Evolutionary conservation across 2,888 invertebrate genomes (phyloP).

Genomic region (Chrysolina oricalcia): DNA sequence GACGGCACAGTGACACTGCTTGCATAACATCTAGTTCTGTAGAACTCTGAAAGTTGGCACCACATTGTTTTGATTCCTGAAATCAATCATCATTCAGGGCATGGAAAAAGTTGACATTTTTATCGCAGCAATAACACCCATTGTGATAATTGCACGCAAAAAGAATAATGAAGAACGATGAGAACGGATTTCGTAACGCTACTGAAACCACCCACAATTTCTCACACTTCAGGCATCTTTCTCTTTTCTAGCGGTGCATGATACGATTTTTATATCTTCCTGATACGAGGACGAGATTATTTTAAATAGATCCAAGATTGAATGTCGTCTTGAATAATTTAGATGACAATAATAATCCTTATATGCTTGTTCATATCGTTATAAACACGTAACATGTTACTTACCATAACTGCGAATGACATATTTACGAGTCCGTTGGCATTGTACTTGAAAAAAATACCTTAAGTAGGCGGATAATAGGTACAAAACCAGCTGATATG

Average conservation of each 20-base stretch:
- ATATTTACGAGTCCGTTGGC: slow-evolving; percentile 35
- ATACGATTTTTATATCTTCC: not conserved
- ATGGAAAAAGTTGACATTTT: not conserved
- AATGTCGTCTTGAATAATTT: slow-evolving; percentile 14
- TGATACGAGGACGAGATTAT: not conserved
- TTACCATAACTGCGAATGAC: slow-evolving; percentile 18
- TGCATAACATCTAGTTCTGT: not conserved
- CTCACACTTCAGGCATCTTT: not conserved
- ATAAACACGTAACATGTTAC: slow-evolving; percentile 11
- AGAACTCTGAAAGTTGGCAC: no score
- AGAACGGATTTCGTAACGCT: not conserved
- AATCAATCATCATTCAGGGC: not conserved
- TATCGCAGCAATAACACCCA: not conserved
- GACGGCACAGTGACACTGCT: not conserved
- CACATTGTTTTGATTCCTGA: not conserved
- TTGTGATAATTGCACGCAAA: not conserved
- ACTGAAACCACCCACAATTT: not conserved
- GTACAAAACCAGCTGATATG: slow-evolving; percentile 35
- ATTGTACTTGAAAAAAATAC: slow-evolving; percentile 29
- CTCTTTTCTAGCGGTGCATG: not conserved
- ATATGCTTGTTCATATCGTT: slow-evolving; percentile 3
- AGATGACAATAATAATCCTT: slow-evolving; percentile 25
- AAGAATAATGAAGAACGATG: not conserved
- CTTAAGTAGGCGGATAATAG: slow-evolving; percentile 30
- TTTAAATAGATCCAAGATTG: not conserved